Evolutionary conservation across 2,888 invertebrate species (phyloP), one percentile per base, ranked within the genome.

Genomic region (Amphiduros pacificus): DNA sequence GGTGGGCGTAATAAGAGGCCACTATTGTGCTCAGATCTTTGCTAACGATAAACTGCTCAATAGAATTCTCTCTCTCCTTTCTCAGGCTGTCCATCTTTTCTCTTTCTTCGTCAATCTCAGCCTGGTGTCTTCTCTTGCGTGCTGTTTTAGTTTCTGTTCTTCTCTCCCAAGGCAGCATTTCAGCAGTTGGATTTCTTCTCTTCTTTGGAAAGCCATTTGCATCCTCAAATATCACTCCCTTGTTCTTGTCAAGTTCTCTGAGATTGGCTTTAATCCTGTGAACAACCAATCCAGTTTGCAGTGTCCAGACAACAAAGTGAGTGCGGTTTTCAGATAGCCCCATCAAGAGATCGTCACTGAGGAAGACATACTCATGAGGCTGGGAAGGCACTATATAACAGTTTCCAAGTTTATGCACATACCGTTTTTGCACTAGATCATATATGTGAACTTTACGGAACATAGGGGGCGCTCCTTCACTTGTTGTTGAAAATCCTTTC

Each of bases 1-100:
- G 79, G 64, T 80, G 81, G 4, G 78, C 79, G 63, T 77, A 79
- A 68, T 74, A 79, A 0, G 81, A 77, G 1, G 78, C 79, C 6
- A 80, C 77, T 26, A 80, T 70, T 3, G 72, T 73, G 27, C 71
- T 73, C 48, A 72, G 66, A 63, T 81, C 75, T 20, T 73, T 75
- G 61, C 79, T 78, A 5, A 80, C 70, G 4, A 79, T 64, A 61
- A 74, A 80, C 64, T 75, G 75, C 50, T 80, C 80, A 9, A 80
- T 73, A 22, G 67, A 71, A 69, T 80, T 80, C 9, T 77, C 74
- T 62, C 75, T 78, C 61, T 80, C 80, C 48, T 71, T 72, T 29
- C 68, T 65, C 4, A 77, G 50, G 26, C 73, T 74, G 41, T 79
- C 78, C 5, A 73, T 49, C 4, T 69, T 49, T 27, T 65, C 62